Conservation (phyloP, 2,797 vertebrate species). For the Apogon talboti region DNA sequence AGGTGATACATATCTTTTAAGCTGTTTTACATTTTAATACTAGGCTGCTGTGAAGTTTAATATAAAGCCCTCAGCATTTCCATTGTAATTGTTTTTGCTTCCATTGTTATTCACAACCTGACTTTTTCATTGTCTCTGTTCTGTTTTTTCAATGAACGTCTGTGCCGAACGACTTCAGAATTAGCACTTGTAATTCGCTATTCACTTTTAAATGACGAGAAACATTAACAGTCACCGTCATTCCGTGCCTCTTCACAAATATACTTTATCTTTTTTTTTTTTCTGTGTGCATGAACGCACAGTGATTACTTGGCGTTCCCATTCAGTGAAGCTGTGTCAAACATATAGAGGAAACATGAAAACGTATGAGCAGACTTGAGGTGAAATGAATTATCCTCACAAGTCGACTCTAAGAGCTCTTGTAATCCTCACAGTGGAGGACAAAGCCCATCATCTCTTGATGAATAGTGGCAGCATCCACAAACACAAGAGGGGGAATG, state of each 20-base stretch:
- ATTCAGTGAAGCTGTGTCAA: conserved; percentile 32
- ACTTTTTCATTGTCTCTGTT: conserved; percentile 10
- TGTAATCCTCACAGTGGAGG: conserved; percentile 49
- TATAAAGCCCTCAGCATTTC: background rate
- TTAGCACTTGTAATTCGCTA: conserved; percentile 46
- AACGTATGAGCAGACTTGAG: conserved; percentile 50
- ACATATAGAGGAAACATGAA: conserved; percentile 38
- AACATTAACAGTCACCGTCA: conserved; percentile 34
- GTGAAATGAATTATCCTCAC: conserved; percentile 56
- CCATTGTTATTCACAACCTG: conserved; percentile 3
- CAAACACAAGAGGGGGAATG: conserved; percentile 49
- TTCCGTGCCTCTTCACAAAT: conserved; percentile 50
- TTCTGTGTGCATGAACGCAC: conserved; percentile 40
- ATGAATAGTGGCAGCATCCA: conserved; percentile 51
- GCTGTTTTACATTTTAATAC: conserved; percentile 2
- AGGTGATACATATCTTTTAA: background rate
- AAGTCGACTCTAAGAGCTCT: conserved; percentile 47
- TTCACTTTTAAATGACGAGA: conserved; percentile 44
- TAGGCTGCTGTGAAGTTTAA: conserved; percentile 15
- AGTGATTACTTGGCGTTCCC: conserved; percentile 35
- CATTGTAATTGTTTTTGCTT: conserved; percentile 7
- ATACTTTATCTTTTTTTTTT: conserved; percentile 13
- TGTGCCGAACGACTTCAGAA: conserved; percentile 15
- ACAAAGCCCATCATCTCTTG: conserved; percentile 57
- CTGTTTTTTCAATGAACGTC: conserved; percentile 18